These are phyloP conservation scores for Drosophila peninsularis DNA, from an alignment of 2,888 invertebrate species.

Conservation along the genomic window DNA sequence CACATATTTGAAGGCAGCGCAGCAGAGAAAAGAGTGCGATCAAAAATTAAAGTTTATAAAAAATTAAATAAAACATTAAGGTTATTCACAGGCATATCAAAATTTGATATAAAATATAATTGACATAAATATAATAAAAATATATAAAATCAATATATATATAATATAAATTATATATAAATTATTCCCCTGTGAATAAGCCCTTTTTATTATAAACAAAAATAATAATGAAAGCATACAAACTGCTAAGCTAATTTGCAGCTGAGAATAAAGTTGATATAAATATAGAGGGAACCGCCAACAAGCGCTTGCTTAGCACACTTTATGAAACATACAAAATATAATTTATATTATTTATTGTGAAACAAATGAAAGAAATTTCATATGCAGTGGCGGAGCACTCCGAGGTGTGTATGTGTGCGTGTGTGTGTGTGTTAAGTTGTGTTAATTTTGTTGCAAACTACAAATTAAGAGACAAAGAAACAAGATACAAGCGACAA, in stretches of 20 bases:
- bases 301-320: slow-evolving; percentile 39
- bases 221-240: slow-evolving; percentile 10
- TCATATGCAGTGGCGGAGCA: slow-evolving; percentile 27
- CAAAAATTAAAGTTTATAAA: slow-evolving; percentile 5
- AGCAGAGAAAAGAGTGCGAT: slow-evolving; percentile 35
- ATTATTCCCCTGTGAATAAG: slow-evolving; percentile 21
- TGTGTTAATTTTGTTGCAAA: slow-evolving; percentile 13
- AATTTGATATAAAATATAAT: background rate
- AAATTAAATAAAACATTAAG: slow-evolving; percentile 7
- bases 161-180: background rate
- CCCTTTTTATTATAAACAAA: slow-evolving; percentile 18
- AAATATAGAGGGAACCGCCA: slow-evolving; percentile 13
- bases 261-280: slow-evolving; percentile 30
- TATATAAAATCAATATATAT: background rate
- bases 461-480: slow-evolving; percentile 32
- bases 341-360: slow-evolving; percentile 12
- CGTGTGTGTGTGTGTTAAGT: slow-evolving; percentile 11
- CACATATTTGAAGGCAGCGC: slow-evolving; percentile 29
- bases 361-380: slow-evolving; percentile 28
- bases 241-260: slow-evolving; percentile 1
- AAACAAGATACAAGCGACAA: slow-evolving; percentile 26
- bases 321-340: slow-evolving; percentile 15
- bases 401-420: slow-evolving; percentile 12
- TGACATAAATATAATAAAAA: too few relatives aligned
- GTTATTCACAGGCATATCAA: slow-evolving; percentile 18